Evolutionary conservation across 2,113 vertebrate genomes (phyloP).

Genomic region (Irena cyanogastra): DNA sequence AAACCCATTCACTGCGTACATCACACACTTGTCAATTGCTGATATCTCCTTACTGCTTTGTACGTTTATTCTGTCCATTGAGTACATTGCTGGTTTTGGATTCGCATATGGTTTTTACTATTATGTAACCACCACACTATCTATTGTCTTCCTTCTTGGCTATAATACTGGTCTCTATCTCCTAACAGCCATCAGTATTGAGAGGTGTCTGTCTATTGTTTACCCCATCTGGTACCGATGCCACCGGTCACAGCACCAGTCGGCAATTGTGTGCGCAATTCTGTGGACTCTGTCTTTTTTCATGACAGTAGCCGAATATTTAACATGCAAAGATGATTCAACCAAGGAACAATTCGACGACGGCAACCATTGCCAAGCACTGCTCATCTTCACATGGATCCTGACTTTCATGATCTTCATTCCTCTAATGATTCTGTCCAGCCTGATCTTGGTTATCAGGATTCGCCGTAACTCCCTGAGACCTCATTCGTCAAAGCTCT

Average conservation of each 20-base stretch:
- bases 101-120: slow-evolving; percentile 44
- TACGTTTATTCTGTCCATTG: slow-evolving; percentile 67
- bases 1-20: slow-evolving; percentile 73
- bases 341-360: background rate
- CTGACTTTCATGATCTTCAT: slow-evolving; percentile 75
- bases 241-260: slow-evolving; percentile 73
- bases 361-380: slow-evolving; percentile 52
- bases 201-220: slow-evolving; percentile 75
- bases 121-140: slow-evolving; percentile 58
- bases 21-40: slow-evolving; percentile 71
- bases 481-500: slow-evolving; percentile 73
- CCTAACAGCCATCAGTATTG: slow-evolving; percentile 77
- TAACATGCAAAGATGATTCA: slow-evolving; percentile 61
- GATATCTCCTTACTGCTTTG: slow-evolving; percentile 71
- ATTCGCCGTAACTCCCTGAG: slow-evolving; percentile 66
- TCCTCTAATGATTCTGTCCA: slow-evolving; percentile 74
- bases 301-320: slow-evolving; percentile 68
- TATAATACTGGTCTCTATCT: slow-evolving; percentile 77
- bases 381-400: slow-evolving; percentile 69
- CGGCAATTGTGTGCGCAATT: slow-evolving; percentile 60
- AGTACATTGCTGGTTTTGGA: slow-evolving; percentile 64
- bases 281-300: slow-evolving; percentile 74
- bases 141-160: slow-evolving; percentile 72
- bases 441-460: slow-evolving; percentile 69
- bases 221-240: slow-evolving; percentile 80